phyloP scores from a whole-genome alignment of 2,888 invertebrate genomes.

The Calliphora vomitoria region DNA sequence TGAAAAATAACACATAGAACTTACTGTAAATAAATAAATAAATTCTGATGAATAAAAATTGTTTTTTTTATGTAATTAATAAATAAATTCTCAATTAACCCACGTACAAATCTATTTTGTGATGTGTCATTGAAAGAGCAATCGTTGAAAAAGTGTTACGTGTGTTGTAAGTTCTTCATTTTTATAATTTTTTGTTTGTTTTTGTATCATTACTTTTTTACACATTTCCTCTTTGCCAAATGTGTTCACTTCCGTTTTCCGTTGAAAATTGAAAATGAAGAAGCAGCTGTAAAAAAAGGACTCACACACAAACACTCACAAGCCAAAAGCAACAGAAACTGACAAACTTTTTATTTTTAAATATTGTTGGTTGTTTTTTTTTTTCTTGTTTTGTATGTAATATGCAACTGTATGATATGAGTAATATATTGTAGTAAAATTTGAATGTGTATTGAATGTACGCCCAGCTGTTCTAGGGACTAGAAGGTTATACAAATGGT shows the following conservation, averaged over 20 bases:
- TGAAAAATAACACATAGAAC: no score
- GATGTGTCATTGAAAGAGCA: conserved; percentile 29
- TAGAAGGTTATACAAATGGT: no score
- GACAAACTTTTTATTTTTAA: neutral
- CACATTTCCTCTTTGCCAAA: conserved; percentile 55
- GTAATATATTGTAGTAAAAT: no score
- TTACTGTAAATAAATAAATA: no score
- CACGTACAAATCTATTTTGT: conserved; percentile 13
- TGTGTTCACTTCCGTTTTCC: conserved; percentile 57
- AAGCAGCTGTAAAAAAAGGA: neutral
- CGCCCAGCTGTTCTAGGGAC: no score
- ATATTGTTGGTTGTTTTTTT: neutral
- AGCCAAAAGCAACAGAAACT: neutral
- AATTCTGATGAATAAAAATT: no score
- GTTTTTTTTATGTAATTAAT: no score
- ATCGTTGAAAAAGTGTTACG: neutral
- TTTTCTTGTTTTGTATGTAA: neutral
- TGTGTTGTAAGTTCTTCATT: neutral
- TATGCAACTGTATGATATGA: neutral
- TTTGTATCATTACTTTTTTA: conserved; percentile 23
- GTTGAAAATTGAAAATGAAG: conserved; percentile 43
- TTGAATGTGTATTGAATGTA: no score
- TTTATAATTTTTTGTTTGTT: neutral
- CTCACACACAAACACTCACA: neutral
- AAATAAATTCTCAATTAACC: neutral